Evolutionary conservation across 92 coral and sea anemone genomes (phyloP), one percentile per base, ranked within the genome.

Genomic region (Palythoa grandis): DNA sequence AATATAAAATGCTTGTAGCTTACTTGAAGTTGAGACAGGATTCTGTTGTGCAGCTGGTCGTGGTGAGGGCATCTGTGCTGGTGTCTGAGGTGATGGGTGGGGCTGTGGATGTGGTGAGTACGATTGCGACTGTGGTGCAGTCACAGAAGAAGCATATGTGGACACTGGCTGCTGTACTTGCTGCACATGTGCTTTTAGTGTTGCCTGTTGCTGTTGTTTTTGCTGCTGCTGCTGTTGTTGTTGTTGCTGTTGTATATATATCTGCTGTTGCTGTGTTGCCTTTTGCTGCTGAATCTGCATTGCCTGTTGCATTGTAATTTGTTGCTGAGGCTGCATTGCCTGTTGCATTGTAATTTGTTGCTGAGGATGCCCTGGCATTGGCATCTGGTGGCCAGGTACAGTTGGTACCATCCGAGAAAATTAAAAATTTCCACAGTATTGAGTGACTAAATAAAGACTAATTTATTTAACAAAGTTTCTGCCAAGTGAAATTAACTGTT

Each of bases 41-140:
- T 60, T 70, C 56, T 80, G 85, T 40, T 80, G 85, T 11, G 47
- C 43, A n/a, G 85, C 75, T 23, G 85, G 85, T 67, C 85, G 74
- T 20, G 85, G 85, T 16, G 85, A 80, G 1, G 85, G 74, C 85
- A 80, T 80, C 85, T 80, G 85, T 10, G 83, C 16, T 20, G 83
- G 83, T 39, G 85, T 80, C 74, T 80, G 85, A 17, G 85, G 85
- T 24, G 85, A 80, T 22, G 75, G 85, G 63, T 78, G 72, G 9
- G 83, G 83, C 57, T 66, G 85, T 80, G 85, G 85, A 43, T 80
- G 85, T 70, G 85, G 85, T 3, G 85, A 80, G 70, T 67, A 40
- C 35, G 47, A 56, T 40, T 80, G 85, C 11, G 85, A 11, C 63
- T 80, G 85, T 43, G 60, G 0, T 17, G 43, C 85, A 66, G 47